These are phyloP conservation scores for Gambusia affinis DNA, from an alignment of 2,113 vertebrate species.

Conservation along the genomic window DNA sequence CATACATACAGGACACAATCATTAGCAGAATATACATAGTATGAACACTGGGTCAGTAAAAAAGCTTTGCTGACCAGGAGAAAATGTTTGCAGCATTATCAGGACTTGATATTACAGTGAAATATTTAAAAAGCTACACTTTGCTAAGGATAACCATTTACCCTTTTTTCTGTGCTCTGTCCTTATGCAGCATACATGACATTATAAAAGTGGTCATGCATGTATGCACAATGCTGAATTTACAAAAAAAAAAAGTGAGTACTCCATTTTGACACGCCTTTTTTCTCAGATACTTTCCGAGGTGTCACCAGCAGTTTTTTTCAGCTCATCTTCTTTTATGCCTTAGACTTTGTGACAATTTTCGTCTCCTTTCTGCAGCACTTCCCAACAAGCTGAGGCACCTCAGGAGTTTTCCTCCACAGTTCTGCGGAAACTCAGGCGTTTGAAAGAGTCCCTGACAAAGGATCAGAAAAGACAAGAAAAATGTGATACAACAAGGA, in stretches of 20 bases:
- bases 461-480: not conserved
- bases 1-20: conserved; percentile 17
- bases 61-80: conserved; percentile 35
- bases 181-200: conserved; percentile 22
- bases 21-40: conserved; percentile 22
- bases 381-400: conserved; percentile 9
- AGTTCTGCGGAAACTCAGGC: conserved; percentile 79
- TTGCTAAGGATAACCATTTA: conserved; percentile 18
- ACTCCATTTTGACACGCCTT: conserved; percentile 19
- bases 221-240: conserved; percentile 22
- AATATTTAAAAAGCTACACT: conserved; percentile 48
- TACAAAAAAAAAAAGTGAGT: conserved; percentile 10
- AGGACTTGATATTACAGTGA: conserved; percentile 59
- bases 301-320: conserved; percentile 35
- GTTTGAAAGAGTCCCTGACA: conserved; percentile 82
- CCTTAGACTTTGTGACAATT: conserved; percentile 26
- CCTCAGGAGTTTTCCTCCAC: conserved; percentile 81
- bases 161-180: conserved; percentile 25
- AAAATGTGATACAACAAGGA: conserved; percentile 13
- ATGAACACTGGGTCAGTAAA: conserved; percentile 42
- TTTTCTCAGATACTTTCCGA: conserved; percentile 10
- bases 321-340: conserved; percentile 37
- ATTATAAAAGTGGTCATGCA: conserved; percentile 30
- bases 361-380: conserved; percentile 23
- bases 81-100: conserved; percentile 66